Conservation (phyloP, 2,797 vertebrate species). For the Uromys caudimaculatus region DNA sequence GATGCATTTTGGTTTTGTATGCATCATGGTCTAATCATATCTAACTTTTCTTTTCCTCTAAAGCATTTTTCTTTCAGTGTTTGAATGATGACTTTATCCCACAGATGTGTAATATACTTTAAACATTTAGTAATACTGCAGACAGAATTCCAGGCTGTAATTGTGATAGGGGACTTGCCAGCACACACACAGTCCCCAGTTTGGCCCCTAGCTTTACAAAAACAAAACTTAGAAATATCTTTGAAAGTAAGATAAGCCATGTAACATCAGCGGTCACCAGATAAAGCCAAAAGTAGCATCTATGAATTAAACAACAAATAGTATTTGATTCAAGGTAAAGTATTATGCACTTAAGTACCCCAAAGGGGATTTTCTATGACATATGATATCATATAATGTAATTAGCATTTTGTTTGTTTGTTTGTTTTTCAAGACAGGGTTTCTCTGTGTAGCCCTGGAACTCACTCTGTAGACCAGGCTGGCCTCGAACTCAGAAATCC, state of each 20-base stretch:
- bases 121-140: constrained; percentile 30
- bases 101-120: not conserved
- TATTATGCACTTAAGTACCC: constrained; percentile 2
- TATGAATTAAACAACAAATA: constrained; percentile 21
- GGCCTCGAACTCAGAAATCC: too few relatives aligned
- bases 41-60: constrained; percentile 45
- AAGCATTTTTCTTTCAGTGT: constrained; percentile 33
- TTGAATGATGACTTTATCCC: constrained; percentile 28
- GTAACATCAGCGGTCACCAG: not conserved
- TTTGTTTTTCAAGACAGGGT: too few relatives aligned
- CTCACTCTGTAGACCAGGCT: too few relatives aligned
- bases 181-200: not conserved
- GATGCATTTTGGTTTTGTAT: constrained; percentile 35
- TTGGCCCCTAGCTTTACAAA: not conserved
- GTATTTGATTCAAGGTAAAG: not conserved
- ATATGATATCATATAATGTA: constrained; percentile 7
- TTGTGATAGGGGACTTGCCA: not conserved
- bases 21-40: not conserved
- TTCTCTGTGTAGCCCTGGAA: too few relatives aligned
- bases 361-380: not conserved
- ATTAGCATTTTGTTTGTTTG: too few relatives aligned
- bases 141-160: not conserved
- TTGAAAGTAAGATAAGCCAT: constrained; percentile 11
- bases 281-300: not conserved
- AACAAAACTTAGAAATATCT: constrained; percentile 13